Evolutionary conservation across 2,113 vertebrate species (phyloP).

Genomic region (Addax nasomaculatus): DNA sequence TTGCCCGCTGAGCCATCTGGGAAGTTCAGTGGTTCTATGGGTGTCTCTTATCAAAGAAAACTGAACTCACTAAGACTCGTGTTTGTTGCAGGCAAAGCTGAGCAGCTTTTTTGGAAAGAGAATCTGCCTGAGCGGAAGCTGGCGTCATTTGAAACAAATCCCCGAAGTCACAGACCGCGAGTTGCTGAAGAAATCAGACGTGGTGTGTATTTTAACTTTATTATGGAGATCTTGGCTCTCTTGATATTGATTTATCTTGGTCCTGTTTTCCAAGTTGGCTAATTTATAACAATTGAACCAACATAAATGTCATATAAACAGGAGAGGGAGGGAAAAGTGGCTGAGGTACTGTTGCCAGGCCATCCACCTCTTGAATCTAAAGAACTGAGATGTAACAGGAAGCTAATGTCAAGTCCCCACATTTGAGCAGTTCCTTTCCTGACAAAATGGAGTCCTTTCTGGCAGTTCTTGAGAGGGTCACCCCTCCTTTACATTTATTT

Average conservation of each 20-base stretch:
- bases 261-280: neutral
- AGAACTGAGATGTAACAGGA: neutral
- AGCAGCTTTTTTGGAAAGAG: slow-evolving; percentile 8
- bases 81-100: neutral
- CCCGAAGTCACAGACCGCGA: neutral
- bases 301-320: neutral
- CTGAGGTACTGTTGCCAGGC: neutral
- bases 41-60: neutral
- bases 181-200: slow-evolving; percentile 1
- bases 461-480: neutral
- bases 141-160: neutral
- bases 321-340: neutral
- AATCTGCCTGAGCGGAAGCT: neutral
- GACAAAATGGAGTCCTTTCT: neutral
- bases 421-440: neutral
- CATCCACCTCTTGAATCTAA: neutral
- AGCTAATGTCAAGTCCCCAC: neutral
- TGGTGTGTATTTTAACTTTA: slow-evolving; percentile 45
- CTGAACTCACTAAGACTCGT: neutral
- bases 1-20: neutral
- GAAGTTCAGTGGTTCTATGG: neutral
- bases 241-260: neutral
- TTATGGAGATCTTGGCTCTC: neutral
- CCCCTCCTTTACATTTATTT: neutral
- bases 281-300: neutral